Evolutionary conservation across 2,113 vertebrate species (phyloP), one percentile per base, ranked within the genome.

Genomic region (Lamprologus ornatipinnis): DNA sequence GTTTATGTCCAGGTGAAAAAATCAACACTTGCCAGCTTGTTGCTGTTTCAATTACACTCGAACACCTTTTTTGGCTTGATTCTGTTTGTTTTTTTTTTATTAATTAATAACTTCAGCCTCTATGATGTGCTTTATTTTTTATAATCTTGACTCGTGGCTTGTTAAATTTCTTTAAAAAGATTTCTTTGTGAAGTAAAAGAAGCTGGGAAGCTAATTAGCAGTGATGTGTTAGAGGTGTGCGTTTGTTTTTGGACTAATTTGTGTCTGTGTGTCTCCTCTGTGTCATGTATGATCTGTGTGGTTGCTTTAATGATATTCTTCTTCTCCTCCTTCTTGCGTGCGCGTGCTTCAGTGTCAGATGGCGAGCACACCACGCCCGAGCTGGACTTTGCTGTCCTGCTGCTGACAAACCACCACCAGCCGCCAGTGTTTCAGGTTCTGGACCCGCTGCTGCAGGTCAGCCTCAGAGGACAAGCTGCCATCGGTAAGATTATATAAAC

Each of bases 341-440:
- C 55, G 5, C 80, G 28, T 70, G 87, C 85, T 88, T 49, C 81
- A 99, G 99, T 99, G 93, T 98, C 98, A 0, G 97, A 98, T 47
- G 98, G 98, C 13, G 97, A 98, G 3, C 95, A 97, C 94, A 97
- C 95, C 1, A 98, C 97, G 33, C 97, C 97, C 0, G 98, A 99
- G 95, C 95, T 98, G 97, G 96, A 94, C 86, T 98, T 99, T 88
- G 97, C 97, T 82, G 92, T 99, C 83, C 97, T 98, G 92, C 89
- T 99, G 82, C 95, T 98, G 73, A 95, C 97, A 1, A 95, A 94
- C 0, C 96, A 97, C 75, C 96, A 94, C 92, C 97, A 97, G 81
- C 97, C 97, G 5, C 97, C 98, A 0, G 94, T 96, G 6, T 98
- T 98, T 91, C 98, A 97, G 94, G 96, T 98, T 23, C 84, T 97